Percentiles rank a stretch among this genome's conserved stretches.
Conservation (phyloP, 1,140 invertebrate genomes). For the Diabrotica virgifera region DNA sequence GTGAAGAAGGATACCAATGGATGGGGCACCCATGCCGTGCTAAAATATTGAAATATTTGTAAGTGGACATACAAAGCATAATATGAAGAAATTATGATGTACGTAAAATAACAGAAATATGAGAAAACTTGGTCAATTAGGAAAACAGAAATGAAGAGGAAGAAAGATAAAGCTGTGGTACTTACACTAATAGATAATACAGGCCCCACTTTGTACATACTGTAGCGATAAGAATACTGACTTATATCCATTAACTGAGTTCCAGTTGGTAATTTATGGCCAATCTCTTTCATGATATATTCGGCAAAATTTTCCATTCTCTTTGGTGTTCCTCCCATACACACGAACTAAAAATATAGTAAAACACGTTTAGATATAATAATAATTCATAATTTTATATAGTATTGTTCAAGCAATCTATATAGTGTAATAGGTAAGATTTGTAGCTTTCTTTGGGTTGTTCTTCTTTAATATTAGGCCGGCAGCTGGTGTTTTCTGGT, state of each 20-base stretch:
- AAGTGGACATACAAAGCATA: too few relatives aligned
- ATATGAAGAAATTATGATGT: too few relatives aligned
- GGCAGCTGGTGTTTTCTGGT: too few relatives aligned
- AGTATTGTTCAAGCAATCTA: too few relatives aligned
- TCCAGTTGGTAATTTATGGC: slow-evolving; percentile 83
- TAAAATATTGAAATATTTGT: slow-evolving; percentile 46
- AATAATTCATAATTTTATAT: too few relatives aligned
- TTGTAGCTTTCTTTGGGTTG: too few relatives aligned
- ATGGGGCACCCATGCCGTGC: slow-evolving; percentile 84
- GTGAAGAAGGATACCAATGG: slow-evolving; percentile 74
- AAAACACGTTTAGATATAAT: too few relatives aligned
- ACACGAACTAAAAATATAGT: slow-evolving; percentile 86
- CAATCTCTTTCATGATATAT: slow-evolving; percentile 87
- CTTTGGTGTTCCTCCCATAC: slow-evolving; percentile 94
- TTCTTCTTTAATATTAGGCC: too few relatives aligned
- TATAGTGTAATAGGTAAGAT: too few relatives aligned
- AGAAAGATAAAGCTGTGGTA: slow-evolving; percentile 35
- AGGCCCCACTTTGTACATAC: slow-evolving; percentile 97
- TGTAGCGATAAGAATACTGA: slow-evolving; percentile 89
- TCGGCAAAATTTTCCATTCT: slow-evolving; percentile 92
- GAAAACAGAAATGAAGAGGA: background rate
- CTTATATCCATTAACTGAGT: slow-evolving; percentile 86
- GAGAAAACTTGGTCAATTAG: too few relatives aligned
- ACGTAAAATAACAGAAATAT: too few relatives aligned
- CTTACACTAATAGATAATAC: slow-evolving; percentile 89